Conservation (phyloP, 2,888 invertebrate genomes). For the Belgica antarctica region DNA sequence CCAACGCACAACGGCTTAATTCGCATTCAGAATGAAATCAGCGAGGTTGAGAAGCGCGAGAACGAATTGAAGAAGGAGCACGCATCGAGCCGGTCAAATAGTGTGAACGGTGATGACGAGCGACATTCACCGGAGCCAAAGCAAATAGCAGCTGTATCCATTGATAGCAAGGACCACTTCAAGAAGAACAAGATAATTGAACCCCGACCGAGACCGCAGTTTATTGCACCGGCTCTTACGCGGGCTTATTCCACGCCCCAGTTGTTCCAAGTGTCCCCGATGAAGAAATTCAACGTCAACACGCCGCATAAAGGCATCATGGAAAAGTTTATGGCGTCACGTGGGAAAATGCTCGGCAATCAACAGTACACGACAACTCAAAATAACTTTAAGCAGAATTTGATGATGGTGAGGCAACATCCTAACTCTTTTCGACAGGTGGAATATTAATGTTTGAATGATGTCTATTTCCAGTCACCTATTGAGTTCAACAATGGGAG, state of each 20-base stretch:
- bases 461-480: constrained; percentile 38
- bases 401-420: constrained; percentile 39
- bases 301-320: constrained; percentile 74
- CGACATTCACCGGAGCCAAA: constrained; percentile 31
- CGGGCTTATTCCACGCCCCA: constrained; percentile 53
- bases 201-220: constrained; percentile 42
- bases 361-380: constrained; percentile 48
- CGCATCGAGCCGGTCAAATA: constrained; percentile 56
- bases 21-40: constrained; percentile 86
- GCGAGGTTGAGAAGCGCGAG: constrained; percentile 80
- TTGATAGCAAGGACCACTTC: constrained; percentile 36
- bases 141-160: background rate
- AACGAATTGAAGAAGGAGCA: constrained; percentile 65
- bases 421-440: background rate
- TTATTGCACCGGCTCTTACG: constrained; percentile 47
- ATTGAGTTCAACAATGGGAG: constrained; percentile 47
- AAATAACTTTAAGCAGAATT: constrained; percentile 45
- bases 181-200: constrained; percentile 45
- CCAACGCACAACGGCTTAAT: constrained; percentile 65
- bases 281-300: constrained; percentile 62
- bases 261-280: constrained; percentile 47
- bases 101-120: background rate
- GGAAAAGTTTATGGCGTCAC: constrained; percentile 79
- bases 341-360: constrained; percentile 63
- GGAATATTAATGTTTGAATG: background rate